Percentiles rank a stretch among this genome's conserved stretches.
Conservation (phyloP, 2,888 invertebrate genomes). For the Tinea trinotella region DNA sequence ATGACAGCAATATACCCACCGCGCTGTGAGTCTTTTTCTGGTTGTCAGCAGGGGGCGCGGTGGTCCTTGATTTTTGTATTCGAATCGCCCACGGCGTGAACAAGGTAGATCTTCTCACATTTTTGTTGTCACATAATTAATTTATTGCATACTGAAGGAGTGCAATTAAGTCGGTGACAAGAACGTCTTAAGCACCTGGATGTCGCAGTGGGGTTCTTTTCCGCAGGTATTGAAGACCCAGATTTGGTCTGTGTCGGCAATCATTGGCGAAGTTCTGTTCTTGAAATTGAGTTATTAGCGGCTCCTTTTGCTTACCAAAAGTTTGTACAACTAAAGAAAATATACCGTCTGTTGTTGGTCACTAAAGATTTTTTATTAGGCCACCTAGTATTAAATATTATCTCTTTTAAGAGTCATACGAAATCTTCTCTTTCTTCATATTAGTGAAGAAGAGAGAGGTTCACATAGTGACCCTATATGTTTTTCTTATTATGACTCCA, state of each 20-base stretch:
- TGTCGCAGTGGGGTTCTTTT: constrained; percentile 36
- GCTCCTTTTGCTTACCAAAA: constrained; percentile 8
- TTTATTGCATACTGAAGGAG: constrained; percentile 53
- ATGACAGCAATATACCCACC: constrained; percentile 41
- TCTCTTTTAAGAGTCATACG: too few relatives aligned
- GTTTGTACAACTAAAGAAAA: constrained; percentile 6
- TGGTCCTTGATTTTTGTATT: constrained; percentile 23
- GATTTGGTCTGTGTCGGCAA: constrained; percentile 11
- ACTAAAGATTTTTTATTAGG: too few relatives aligned
- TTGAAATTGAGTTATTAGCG: constrained; percentile 49
- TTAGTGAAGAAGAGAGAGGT: too few relatives aligned
- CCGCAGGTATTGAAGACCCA: constrained; percentile 29
- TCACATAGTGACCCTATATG: too few relatives aligned
- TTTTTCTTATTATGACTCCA: too few relatives aligned
- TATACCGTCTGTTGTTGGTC: not conserved
- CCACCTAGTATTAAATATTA: too few relatives aligned
- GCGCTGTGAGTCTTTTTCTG: constrained; percentile 50
- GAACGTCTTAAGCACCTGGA: constrained; percentile 39
- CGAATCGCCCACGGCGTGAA: constrained; percentile 47
- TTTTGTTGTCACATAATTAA: constrained; percentile 68
- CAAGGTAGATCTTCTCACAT: constrained; percentile 33
- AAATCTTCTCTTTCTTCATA: too few relatives aligned
- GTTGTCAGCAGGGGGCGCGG: constrained; percentile 46
- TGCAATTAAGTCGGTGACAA: constrained; percentile 25
- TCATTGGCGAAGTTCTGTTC: constrained; percentile 46